Evolutionary conservation across 1,140 invertebrate species (phyloP), one percentile per base, ranked within the genome.

Genomic region (Apis florea): DNA sequence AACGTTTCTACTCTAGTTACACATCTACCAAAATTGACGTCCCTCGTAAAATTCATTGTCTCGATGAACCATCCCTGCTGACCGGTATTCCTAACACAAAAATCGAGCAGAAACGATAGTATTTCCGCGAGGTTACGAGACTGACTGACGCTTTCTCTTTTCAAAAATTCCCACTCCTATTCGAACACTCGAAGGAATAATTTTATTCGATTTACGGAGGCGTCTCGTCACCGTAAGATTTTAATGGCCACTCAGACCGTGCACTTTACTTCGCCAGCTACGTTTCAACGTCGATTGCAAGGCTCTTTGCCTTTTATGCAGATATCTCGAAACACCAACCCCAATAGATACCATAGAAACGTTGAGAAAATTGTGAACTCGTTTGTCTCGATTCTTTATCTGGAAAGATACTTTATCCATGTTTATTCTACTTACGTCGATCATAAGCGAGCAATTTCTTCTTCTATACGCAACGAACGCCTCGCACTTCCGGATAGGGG

Each of bases 231-330:
- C 69, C 69, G 78, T 79, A 79, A 79, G 69, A 73, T 79, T 79
- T 79, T 73, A 73, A 79, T 79, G 69, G 78, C 69, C 59, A 73
- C 69, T 79, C 69, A 79, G 77, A 79, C 77, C 77, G 47, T 61
- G 24, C 68, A 61, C 68, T 70, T 24, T n/a, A 31, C 68, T n/a
- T n/a, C 68, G 58, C 19, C 56, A 49, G 47, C 56, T 67, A 61
- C 76, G 76, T 63, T 63, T 64, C 68, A 63, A 21, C 77, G 49
- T 63, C 77, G 56, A 71, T 72, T 63, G 68, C 68, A 5, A 40
- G 15, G 10, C 68, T 79, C 49, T 13, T 47, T 24, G 47, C 66
- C 74, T 69, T 67, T 71, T 61, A 71, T 26, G 58, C 51, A 31
- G 59, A 73, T 73, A 63, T 59, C 53, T 17, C 10, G 68, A 11